Evolutionary conservation across 30 jellyfish, hydroid and myxozoan species (phyloP).

Genomic region (Aurelia aurita complex sp. Pacific): DNA sequence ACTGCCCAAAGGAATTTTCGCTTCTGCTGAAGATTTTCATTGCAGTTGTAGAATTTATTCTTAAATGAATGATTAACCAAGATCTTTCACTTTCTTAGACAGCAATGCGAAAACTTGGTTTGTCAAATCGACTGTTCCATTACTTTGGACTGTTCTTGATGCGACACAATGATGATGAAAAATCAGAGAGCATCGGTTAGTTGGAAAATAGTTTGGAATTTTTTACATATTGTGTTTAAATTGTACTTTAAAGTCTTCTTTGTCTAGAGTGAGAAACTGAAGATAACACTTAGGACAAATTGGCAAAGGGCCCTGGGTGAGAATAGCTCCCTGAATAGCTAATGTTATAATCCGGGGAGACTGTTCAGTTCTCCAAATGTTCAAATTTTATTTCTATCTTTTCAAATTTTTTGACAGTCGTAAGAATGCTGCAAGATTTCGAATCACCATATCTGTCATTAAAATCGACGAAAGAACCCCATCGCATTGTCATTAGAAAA

Average conservation of each 20-base stretch:
- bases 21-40: too few relatives aligned
- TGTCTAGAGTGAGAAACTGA: too few relatives aligned
- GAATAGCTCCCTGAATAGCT: too few relatives aligned
- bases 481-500: constrained; percentile 76
- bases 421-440: constrained; percentile 88
- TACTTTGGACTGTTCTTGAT: constrained; percentile 87
- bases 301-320: too few relatives aligned
- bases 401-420: constrained; percentile 53
- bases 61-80: neutral
- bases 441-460: constrained; percentile 89
- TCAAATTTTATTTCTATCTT: too few relatives aligned
- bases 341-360: too few relatives aligned
- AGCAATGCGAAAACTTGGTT: constrained; percentile 93
- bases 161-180: constrained; percentile 40
- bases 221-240: too few relatives aligned
- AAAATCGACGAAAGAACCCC: constrained; percentile 61
- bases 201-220: neutral
- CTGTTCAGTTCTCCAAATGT: too few relatives aligned
- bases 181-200: constrained; percentile 33
- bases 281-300: too few relatives aligned
- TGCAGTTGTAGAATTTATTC: too few relatives aligned
- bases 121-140: constrained; percentile 56
- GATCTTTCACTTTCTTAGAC: constrained; percentile 13
- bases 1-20: too few relatives aligned
- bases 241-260: too few relatives aligned